Evolutionary conservation across 2,797 vertebrate genomes (phyloP), one percentile per base, ranked within the genome.

Genomic region (Adelosebastes latens): DNA sequence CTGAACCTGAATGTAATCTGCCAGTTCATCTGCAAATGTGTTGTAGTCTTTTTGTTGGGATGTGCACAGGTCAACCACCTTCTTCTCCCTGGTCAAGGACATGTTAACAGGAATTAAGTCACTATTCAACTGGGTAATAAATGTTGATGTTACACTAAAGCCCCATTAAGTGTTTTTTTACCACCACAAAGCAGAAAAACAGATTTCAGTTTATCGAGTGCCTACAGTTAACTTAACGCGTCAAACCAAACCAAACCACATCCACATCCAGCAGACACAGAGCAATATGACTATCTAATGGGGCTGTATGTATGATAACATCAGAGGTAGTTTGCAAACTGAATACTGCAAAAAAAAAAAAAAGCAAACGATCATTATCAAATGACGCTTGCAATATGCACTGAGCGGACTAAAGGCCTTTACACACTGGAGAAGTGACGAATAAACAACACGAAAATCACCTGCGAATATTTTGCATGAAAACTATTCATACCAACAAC

Each of bases 21-120:
- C 94, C 73, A 98, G 91, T 81, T 97, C 96, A 65, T 97, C 96
- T 87, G 96, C 94, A 89, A 96, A 97, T 18, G 96, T 97, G 89
- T 83, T 80, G 66, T 94, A 95, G 25, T 90, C 91, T 87, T 96
- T 97, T 83, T 94, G 94, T 82, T 96, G 95, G 66, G 96, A 93
- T 79, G 95, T 95, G 84, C 95, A 96, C 34, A 96, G 85, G 22
- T 92, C 91, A 2, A 83, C 79, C 55, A 96, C 93, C 56, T 94
- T 94, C 85, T 88, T 95, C 94, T 97, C 94, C 93, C 97, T 99
- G 93, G 14, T 25, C 8, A 70, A 77, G 5, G 80, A 80, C 27
- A 88, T 2, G 27, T 7, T 56, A 87, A 81, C 14, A 79, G 25
- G 4, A 74, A 53, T 67, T 52, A 49, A 34, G 6, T 42, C 27